Percentiles rank a stretch among this genome's conserved stretches.
These are phyloP conservation scores for Alaudala cheleensis DNA, from an alignment of 2,113 vertebrate species.

Conservation along the genomic window DNA sequence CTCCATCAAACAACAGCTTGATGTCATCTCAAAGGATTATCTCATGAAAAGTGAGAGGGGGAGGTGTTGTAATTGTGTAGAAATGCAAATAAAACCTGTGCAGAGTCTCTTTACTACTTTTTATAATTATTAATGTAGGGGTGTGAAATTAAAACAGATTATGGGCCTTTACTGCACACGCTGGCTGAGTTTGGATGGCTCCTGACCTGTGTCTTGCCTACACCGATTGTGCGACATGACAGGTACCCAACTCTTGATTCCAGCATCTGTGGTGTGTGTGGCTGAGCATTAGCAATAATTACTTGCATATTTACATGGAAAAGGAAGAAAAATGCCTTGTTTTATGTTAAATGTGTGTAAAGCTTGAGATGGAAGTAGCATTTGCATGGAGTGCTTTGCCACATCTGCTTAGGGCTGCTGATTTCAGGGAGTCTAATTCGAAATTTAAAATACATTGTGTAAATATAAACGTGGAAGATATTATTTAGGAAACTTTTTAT, in stretches of 20 bases:
- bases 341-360: not conserved
- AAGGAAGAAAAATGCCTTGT: not conserved
- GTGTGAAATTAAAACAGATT: constrained; percentile 91
- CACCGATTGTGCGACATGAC: constrained; percentile 90
- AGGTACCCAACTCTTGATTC: constrained; percentile 74
- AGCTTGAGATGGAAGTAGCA: not conserved
- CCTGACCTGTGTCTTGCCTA: constrained; percentile 92
- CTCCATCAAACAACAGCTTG: not conserved
- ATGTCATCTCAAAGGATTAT: not conserved
- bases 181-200: constrained; percentile 98
- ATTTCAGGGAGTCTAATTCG: not conserved
- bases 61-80: not conserved
- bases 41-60: not conserved
- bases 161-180: constrained; percentile 92
- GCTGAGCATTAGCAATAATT: not conserved
- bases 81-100: not conserved
- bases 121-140: constrained; percentile 78
- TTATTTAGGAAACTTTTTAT: not conserved
- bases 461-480: not conserved
- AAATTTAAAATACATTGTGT: not conserved
- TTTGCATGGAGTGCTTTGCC: not conserved
- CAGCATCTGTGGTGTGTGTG: not conserved
- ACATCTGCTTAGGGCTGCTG: not conserved
- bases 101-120: constrained; percentile 46
- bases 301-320: not conserved